Evolutionary conservation across 2,113 vertebrate genomes (phyloP).

Genomic region (Polypterus bichir): DNA sequence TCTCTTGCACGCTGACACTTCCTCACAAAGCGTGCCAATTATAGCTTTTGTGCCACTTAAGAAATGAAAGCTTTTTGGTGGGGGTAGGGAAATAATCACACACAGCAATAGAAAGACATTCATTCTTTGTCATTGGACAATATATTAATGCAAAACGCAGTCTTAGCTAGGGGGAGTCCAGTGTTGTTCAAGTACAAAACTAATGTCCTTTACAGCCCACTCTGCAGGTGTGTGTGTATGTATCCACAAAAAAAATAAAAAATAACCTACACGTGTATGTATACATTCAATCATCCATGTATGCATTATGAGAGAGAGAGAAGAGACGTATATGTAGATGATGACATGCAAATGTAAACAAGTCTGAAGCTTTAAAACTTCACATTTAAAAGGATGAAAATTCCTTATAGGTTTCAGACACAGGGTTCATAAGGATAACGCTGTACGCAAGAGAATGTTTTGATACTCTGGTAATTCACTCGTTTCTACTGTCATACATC

Average conservation of each 20-base stretch:
- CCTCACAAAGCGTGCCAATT: conserved; percentile 97
- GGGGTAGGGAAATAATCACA: conserved; percentile 58
- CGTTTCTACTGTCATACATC: no score
- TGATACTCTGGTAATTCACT: no score
- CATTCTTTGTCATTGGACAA: conserved; percentile 63
- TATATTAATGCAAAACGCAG: conserved; percentile 65
- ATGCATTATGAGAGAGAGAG: no score
- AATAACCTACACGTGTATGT: no score
- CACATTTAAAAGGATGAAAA: no score
- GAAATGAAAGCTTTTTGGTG: conserved; percentile 87
- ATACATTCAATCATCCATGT: no score
- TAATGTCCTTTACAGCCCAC: conserved; percentile 42
- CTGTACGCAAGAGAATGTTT: no score
- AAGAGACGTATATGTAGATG: no score
- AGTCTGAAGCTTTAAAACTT: no score
- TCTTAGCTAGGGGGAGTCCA: conserved; percentile 37
- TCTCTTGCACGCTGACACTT: conserved; percentile 93
- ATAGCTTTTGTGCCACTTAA: conserved; percentile 97
- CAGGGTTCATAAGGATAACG: no score
- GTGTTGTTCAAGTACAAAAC: conserved; percentile 43
- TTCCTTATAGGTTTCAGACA: no score
- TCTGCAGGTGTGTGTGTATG: conserved; percentile 37
- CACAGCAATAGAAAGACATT: conserved; percentile 56
- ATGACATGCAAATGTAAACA: no score
- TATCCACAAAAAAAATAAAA: conserved; percentile 19